These are phyloP conservation scores for Lasioglossum vierecki DNA, from an alignment of 2,888 invertebrate species.

Conservation along the genomic window DNA sequence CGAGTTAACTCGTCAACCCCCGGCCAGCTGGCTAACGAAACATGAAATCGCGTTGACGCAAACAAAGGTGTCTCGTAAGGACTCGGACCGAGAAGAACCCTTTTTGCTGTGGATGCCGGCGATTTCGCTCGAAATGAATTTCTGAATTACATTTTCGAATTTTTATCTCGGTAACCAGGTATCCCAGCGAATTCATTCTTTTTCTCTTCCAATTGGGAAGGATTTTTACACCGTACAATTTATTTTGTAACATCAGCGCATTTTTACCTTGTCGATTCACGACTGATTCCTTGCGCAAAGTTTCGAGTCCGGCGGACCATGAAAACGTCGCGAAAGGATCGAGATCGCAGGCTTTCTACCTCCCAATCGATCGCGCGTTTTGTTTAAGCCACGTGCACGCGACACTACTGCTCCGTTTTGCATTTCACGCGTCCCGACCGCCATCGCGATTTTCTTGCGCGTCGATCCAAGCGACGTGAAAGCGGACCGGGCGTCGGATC, in stretches of 20 bases:
- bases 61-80: not conserved
- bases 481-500: slow-evolving; percentile 43
- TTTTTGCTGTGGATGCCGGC: not conserved
- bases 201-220: not conserved
- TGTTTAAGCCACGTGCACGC: not conserved
- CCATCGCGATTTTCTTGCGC: slow-evolving; percentile 51
- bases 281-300: not conserved
- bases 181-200: not conserved
- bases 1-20: slow-evolving; percentile 33
- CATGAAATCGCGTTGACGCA: slow-evolving; percentile 3
- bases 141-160: not conserved
- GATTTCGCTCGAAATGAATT: not conserved
- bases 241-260: not conserved
- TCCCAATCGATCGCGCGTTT: not conserved
- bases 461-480: slow-evolving; percentile 53
- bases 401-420: not conserved
- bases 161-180: not conserved
- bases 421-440: slow-evolving; percentile 12
- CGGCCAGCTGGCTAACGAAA: slow-evolving; percentile 6
- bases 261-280: not conserved
- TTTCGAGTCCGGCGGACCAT: not conserved
- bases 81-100: not conserved
- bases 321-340: not conserved
- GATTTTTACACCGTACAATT: not conserved
- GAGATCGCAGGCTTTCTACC: not conserved